A percentile compares a stretch with the other conserved stretches of the same genome.
Evolutionary conservation across 2,797 vertebrate species (phyloP).

Genomic region (Gymnocypris eckloni): DNA sequence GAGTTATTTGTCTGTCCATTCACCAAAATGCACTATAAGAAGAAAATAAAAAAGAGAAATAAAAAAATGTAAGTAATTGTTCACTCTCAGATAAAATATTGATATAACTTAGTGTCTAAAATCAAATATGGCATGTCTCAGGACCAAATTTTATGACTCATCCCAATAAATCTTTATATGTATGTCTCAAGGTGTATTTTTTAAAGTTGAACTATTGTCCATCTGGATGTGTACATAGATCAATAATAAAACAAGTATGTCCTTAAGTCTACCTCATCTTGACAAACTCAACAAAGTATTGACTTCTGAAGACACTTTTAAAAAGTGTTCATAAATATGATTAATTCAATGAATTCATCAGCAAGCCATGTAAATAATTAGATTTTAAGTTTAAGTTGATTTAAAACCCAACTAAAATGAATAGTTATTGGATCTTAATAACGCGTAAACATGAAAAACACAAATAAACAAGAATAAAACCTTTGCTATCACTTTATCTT

Average conservation of each 20-base stretch:
- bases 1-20: neutral
- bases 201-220: neutral
- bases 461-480: neutral
- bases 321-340: too few species aligned
- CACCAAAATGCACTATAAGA: neutral
- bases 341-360: too few species aligned
- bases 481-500: too few species aligned
- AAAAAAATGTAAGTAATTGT: neutral
- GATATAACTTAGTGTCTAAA: neutral
- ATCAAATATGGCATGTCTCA: neutral
- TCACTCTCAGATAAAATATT: neutral
- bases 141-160: neutral
- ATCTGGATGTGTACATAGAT: neutral
- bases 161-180: neutral
- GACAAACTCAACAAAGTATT: neutral
- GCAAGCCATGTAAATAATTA: neutral
- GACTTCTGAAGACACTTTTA: neutral
- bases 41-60: constrained; percentile 6
- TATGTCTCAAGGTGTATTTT: neutral
- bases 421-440: neutral
- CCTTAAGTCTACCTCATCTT: neutral
- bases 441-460: neutral
- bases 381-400: neutral
- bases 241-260: neutral
- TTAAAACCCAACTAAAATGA: neutral